phyloP scores from a whole-genome alignment of 1,140 invertebrate species.

The Leptonema lineaticorne region DNA sequence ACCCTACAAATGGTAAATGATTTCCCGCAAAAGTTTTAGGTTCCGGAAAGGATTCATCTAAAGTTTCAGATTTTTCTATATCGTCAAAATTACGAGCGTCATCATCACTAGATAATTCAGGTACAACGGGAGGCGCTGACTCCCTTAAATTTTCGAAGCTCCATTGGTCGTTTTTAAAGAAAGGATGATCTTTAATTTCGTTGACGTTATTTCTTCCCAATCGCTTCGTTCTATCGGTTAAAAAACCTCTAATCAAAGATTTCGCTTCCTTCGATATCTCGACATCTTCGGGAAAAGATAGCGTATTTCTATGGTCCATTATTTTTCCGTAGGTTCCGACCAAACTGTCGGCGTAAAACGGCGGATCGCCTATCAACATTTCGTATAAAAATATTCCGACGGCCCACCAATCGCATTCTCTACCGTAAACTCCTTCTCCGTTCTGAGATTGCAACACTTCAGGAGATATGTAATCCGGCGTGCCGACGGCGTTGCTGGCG shows the following conservation, averaged over 20 bases:
- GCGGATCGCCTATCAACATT: constrained; percentile 98
- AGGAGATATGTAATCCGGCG: constrained; percentile 98
- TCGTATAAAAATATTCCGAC: constrained; percentile 98
- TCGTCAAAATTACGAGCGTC: constrained; percentile 99
- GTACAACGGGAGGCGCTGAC: constrained; percentile 93
- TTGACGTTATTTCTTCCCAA: constrained; percentile 92
- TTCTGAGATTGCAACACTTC: constrained; percentile 98
- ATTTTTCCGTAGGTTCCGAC: constrained; percentile 99
- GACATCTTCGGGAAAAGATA: constrained; percentile 92
- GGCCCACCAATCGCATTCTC: constrained; percentile 99
- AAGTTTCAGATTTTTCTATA: constrained; percentile 87
- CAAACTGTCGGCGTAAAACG: constrained; percentile 97
- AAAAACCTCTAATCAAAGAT: constrained; percentile 88
- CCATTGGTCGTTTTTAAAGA: constrained; percentile 98
- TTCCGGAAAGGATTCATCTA: constrained; percentile 89
- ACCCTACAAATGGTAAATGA: constrained; percentile 98
- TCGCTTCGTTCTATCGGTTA: constrained; percentile 88
- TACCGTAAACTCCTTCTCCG: constrained; percentile 90
- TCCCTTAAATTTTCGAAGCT: constrained; percentile 94
- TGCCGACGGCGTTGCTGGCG: constrained; percentile 97
- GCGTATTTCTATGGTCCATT: constrained; percentile 96
- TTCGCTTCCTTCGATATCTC: constrained; percentile 92
- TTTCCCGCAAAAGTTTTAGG: constrained; percentile 98
- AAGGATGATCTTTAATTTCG: constrained; percentile 93
- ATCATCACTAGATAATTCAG: constrained; percentile 92